Percentiles rank a stretch among this genome's conserved stretches.
These are phyloP conservation scores for Aproaerema taeniolella DNA, from an alignment of 2,888 invertebrate genomes.

Conservation along the genomic window DNA sequence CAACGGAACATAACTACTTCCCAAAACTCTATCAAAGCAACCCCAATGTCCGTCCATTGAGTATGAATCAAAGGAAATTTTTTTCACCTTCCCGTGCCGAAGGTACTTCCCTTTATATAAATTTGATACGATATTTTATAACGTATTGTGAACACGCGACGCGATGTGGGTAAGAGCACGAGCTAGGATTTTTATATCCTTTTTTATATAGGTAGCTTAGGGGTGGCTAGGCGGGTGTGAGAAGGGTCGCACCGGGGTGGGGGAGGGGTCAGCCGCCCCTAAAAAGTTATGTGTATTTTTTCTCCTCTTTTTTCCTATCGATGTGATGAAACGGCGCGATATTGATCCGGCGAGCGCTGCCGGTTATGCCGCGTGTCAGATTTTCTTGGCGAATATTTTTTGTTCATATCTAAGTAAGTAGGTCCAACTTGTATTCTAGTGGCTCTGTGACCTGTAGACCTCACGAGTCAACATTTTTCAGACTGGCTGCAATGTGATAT, in stretches of 20 bases:
- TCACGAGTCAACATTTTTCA: too few species aligned
- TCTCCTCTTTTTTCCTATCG: slow-evolving; percentile 74
- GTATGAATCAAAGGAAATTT: slow-evolving; percentile 40
- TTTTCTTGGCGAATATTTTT: slow-evolving; percentile 7
- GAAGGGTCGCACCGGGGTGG: slow-evolving; percentile 23
- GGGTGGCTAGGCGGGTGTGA: slow-evolving; percentile 28
- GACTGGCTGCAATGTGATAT: too few species aligned
- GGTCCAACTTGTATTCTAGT: too few species aligned
- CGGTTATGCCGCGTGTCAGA: slow-evolving; percentile 25
- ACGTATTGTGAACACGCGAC: slow-evolving; percentile 57
- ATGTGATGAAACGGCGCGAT: slow-evolving; percentile 70
- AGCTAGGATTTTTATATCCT: slow-evolving; percentile 60
- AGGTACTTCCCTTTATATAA: slow-evolving; percentile 62
- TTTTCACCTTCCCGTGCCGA: slow-evolving; percentile 50
- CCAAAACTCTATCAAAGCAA: slow-evolving; percentile 40
- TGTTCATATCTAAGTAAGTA: too few species aligned
- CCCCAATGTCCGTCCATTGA: slow-evolving; percentile 41
- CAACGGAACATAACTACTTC: too few species aligned
- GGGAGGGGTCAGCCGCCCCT: slow-evolving; percentile 59
- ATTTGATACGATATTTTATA: slow-evolving; percentile 70
- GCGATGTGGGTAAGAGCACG: too few species aligned
- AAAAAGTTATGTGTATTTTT: slow-evolving; percentile 77
- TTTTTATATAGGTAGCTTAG: slow-evolving; percentile 48
- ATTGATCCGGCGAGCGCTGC: slow-evolving; percentile 60
- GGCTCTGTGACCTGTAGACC: too few species aligned